Conservation (phyloP, 1,140 invertebrate genomes). For the Caerostris darwini region DNA sequence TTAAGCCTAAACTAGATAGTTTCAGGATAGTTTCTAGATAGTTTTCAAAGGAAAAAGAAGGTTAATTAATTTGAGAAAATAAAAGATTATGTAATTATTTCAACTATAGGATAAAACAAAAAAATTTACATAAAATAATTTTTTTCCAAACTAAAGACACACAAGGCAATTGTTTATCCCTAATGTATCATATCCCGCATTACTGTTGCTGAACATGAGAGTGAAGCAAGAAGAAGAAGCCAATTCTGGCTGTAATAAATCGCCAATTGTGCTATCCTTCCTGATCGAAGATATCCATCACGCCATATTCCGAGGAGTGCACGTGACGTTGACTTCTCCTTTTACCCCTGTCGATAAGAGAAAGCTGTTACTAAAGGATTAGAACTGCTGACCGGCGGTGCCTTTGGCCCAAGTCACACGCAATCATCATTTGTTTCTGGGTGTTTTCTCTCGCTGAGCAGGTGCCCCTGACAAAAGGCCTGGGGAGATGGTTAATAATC, state of each 20-base stretch:
- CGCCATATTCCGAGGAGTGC: background rate
- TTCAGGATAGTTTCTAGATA: too few species aligned
- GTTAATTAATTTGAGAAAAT: too few species aligned
- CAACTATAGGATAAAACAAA: too few species aligned
- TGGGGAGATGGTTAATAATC: background rate
- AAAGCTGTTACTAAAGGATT: slow-evolving; percentile 56
- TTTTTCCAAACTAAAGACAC: too few species aligned
- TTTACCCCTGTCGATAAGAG: slow-evolving; percentile 54
- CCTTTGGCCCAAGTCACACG: background rate
- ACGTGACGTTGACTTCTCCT: slow-evolving; percentile 35
- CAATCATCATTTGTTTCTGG: slow-evolving; percentile 40
- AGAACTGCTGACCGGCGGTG: slow-evolving; percentile 34
- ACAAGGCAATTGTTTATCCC: too few species aligned
- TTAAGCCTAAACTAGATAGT: too few species aligned
- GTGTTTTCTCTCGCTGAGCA: background rate
- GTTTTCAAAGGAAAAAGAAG: too few species aligned
- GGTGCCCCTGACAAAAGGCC: slow-evolving; percentile 48
- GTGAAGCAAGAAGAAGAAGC: background rate
- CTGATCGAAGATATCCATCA: slow-evolving; percentile 67
- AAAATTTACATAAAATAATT: too few species aligned
- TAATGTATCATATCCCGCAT: too few species aligned
- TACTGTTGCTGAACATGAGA: too few species aligned
- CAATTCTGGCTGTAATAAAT: slow-evolving; percentile 36
- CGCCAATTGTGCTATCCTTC: slow-evolving; percentile 40
- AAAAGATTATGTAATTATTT: too few species aligned